Conservation (phyloP, 2,113 vertebrate species). For the Atrichornis clamosus region DNA sequence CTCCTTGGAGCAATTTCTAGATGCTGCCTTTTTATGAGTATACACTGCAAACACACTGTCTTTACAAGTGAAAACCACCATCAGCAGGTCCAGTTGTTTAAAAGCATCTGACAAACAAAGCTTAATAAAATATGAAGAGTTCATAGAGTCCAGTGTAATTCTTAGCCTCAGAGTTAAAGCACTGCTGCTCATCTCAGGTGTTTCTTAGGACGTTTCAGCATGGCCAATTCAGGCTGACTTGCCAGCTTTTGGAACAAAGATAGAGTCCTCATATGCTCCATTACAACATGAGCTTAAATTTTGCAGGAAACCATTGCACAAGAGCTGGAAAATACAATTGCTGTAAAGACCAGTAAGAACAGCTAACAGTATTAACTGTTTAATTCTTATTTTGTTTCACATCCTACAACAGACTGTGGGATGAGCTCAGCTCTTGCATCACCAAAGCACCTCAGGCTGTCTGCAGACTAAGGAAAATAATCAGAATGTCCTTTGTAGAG, state of each 20-base stretch:
- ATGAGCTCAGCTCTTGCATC: not conserved
- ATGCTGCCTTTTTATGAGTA: not conserved
- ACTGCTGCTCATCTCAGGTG: not conserved
- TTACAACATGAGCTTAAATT: not conserved
- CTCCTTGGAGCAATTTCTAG: not conserved
- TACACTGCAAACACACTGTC: not conserved
- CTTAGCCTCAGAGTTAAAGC: not conserved
- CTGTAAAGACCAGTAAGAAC: not conserved
- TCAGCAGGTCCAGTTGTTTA: not conserved
- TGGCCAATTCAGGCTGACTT: not conserved
- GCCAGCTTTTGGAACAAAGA: not conserved
- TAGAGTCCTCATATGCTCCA: not conserved
- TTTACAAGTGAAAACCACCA: not conserved
- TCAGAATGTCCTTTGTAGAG: not conserved
- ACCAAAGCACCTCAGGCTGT: not conserved
- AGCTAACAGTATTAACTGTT: not conserved
- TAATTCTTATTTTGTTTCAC: not conserved
- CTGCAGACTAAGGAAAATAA: not conserved
- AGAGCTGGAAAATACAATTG: not conserved
- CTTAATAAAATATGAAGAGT: not conserved
- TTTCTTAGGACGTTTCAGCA: not conserved
- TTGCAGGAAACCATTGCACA: not conserved
- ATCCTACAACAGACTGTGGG: not conserved
- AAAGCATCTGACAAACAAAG: not conserved
- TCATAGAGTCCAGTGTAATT: not conserved